These are phyloP conservation scores for Bombus huntii DNA, from an alignment of 1,140 invertebrate genomes.

Conservation along the genomic window DNA sequence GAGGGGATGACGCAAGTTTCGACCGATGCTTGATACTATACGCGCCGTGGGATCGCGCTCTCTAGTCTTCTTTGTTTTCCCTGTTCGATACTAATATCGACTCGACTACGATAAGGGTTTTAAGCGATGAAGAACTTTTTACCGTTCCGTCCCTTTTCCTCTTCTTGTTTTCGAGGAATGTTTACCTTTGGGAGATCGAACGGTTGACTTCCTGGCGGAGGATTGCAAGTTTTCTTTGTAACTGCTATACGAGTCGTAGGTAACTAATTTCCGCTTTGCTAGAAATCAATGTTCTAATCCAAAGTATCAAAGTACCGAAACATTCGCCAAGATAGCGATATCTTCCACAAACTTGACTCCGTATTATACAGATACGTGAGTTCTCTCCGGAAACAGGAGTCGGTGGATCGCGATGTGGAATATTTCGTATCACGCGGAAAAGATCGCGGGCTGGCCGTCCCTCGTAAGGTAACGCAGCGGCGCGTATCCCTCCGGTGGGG, in stretches of 20 bases:
- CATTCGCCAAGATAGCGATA: not conserved
- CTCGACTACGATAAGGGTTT: not conserved
- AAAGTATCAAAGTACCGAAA: not conserved
- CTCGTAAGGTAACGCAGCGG: conserved; percentile 40
- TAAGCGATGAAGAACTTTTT: not conserved
- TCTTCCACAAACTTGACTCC: no score
- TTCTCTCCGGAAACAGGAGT: not conserved
- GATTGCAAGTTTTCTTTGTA: not conserved
- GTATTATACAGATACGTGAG: not conserved
- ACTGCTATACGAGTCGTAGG: not conserved
- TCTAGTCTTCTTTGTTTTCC: not conserved
- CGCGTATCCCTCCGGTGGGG: conserved; percentile 27
- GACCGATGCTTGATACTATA: conserved; percentile 2
- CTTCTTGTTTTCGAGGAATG: not conserved
- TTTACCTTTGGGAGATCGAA: no score
- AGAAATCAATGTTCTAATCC: not conserved
- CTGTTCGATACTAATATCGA: not conserved
- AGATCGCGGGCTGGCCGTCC: conserved; percentile 52
- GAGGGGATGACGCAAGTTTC: conserved; percentile 5
- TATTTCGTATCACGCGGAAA: conserved; percentile 46
- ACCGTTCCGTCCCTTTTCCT: not conserved
- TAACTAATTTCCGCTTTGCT: no score
- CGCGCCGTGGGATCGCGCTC: conserved; percentile 1
- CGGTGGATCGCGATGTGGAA: conserved; percentile 30
- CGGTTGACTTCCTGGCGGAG: no score